Percentiles rank a stretch among this genome's conserved stretches.
phyloP scores from a whole-genome alignment of 37 sponge, comb jelly and placozoan genomes.

The Beroe forskalii region DNA sequence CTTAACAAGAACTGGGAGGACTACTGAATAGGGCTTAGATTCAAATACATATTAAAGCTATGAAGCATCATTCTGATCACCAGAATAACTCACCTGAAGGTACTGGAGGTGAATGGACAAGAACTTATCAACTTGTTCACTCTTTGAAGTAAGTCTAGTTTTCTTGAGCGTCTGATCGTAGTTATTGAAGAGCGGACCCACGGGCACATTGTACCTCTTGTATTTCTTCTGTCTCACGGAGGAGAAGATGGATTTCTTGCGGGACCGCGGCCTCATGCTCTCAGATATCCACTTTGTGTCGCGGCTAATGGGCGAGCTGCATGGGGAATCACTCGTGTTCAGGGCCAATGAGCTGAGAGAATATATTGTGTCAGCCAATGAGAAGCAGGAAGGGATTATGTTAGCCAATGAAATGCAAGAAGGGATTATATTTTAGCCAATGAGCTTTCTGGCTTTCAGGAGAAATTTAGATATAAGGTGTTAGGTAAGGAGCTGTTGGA shows the following conservation, averaged over 20 bases:
- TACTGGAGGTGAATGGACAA: conserved; percentile 46
- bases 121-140: conserved; percentile 34
- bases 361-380: too few relatives aligned
- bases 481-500: too few relatives aligned
- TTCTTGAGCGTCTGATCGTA: conserved; percentile 65
- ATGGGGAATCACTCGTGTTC: conserved; percentile 22
- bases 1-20: too few relatives aligned
- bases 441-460: too few relatives aligned
- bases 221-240: conserved; percentile 58
- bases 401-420: too few relatives aligned
- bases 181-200: conserved; percentile 49
- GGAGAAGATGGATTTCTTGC: conserved; percentile 63
- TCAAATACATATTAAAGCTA: too few relatives aligned
- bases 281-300: conserved; percentile 64
- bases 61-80: too few relatives aligned
- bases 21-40: too few relatives aligned
- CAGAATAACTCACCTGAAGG: conserved; percentile 50
- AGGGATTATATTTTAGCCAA: too few relatives aligned
- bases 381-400: too few relatives aligned
- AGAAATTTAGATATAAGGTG: too few relatives aligned
- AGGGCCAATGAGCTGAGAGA: conserved; percentile 35
- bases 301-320: background rate
- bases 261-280: conserved; percentile 48
- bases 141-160: background rate
- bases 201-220: conserved; percentile 59